Evolutionary conservation across 2,113 vertebrate species (phyloP), one percentile per base, ranked within the genome.

Genomic region (Pseudorhombus dupliciocellatus): DNA sequence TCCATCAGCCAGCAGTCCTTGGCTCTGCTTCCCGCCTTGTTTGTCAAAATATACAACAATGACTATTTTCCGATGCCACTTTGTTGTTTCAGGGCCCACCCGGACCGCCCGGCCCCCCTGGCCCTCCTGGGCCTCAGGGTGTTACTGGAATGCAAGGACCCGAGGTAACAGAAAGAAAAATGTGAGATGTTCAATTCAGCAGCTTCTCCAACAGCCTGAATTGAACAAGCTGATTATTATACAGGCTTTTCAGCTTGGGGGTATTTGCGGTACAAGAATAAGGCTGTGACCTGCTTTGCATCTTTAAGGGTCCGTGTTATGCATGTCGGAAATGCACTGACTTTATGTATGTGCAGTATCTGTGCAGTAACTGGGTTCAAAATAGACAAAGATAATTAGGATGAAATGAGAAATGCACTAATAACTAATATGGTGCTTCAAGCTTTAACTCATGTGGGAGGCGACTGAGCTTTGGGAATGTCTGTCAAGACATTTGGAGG

Each of bases 41-140:
- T 65, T 65, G 7, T 46, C 0, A 15, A 46, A 18, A 70, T 70
- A 75, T 18, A 46, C 7, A 5, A 46, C 42, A 44, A 16, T 72
- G 22, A 21, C 1, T 66, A 50, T 54, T 6, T 65, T 21, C 4
- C 22, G 6, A 67, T 63, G 7, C 54, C 21, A 56, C 64, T 59
- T 9, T 75, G 46, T 46, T 91, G 24, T 81, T 69, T 22, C 79
- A 99, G 97, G 96, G 97, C 7, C 97, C 96, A 3, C 93, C 93
- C 37, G 94, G 94, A 86, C 93, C 92, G 59, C 94, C 94, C 14
- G 94, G 94, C 2, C 93, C 93, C 3, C 97, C 97, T 0, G 96
- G 97, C 31, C 94, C 93, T 5, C 96, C 97, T 0, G 97, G 97
- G 1, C 93, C 94, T 3, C 92, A 95, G 0, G 97, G 96, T 0